Conservation (phyloP, 2,113 vertebrate species). For the Electrona antarctica region DNA sequence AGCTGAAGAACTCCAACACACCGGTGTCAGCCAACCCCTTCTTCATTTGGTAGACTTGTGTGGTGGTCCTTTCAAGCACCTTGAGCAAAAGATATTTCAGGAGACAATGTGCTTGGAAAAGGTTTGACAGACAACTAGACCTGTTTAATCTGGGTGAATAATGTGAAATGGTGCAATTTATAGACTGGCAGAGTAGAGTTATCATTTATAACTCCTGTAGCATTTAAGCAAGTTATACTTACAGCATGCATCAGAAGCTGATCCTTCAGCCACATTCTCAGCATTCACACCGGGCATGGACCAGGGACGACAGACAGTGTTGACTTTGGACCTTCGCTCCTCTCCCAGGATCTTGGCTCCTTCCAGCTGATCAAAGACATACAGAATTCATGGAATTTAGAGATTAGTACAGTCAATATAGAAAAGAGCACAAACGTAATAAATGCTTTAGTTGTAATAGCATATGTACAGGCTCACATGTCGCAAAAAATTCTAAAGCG, state of each 20-base stretch:
- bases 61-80: neutral
- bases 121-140: too few relatives aligned
- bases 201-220: too few relatives aligned
- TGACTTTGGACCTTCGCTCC: too few relatives aligned
- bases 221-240: neutral
- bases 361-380: slow-evolving; percentile 1
- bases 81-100: neutral
- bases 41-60: neutral
- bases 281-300: neutral
- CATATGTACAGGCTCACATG: neutral
- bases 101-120: too few relatives aligned
- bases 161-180: too few relatives aligned
- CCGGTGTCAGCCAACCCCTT: slow-evolving; percentile 2
- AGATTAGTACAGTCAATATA: too few relatives aligned
- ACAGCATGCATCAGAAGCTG: neutral
- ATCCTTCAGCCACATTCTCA: neutral
- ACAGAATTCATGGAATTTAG: neutral
- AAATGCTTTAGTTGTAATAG: too few relatives aligned
- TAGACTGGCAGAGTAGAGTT: too few relatives aligned
- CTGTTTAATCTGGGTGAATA: too few relatives aligned
- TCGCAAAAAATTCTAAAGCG: too few relatives aligned
- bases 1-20: slow-evolving; percentile 7
- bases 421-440: too few relatives aligned
- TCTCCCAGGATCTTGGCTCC: too few relatives aligned
- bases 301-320: neutral